Conservation (phyloP, 2,888 invertebrate species). For the Eulithis prunata region DNA sequence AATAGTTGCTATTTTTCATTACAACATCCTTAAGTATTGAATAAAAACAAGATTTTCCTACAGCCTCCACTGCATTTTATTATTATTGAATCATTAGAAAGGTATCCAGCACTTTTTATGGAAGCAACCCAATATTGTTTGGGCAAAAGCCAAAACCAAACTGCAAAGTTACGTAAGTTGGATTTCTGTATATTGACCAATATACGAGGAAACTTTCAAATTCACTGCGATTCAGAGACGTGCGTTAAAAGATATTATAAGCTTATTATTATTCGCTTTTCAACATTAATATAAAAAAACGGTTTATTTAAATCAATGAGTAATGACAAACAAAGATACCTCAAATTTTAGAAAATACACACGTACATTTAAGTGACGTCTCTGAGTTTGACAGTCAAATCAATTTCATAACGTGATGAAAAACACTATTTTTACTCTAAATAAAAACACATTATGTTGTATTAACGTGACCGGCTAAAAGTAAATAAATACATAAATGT, state of each 20-base stretch:
- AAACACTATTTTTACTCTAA: not conserved
- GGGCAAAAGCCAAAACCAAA: constrained; percentile 22
- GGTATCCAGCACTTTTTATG: constrained; percentile 8
- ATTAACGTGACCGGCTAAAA: constrained; percentile 1
- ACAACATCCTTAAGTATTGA: no score
- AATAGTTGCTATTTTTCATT: no score
- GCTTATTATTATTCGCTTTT: no score
- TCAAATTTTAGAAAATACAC: no score
- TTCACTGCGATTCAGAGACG: not conserved
- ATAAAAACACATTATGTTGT: not conserved
- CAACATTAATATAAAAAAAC: no score
- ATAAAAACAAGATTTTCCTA: not conserved
- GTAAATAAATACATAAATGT: constrained; percentile 2
- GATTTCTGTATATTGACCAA: constrained; percentile 4
- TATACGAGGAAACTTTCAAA: not conserved
- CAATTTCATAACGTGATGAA: no score
- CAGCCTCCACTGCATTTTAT: not conserved
- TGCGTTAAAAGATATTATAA: not conserved
- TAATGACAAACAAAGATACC: no score
- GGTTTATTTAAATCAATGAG: no score
- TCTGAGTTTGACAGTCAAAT: no score
- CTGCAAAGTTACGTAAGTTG: constrained; percentile 9
- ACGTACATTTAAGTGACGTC: no score
- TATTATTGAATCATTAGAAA: constrained; percentile 14
- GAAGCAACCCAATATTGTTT: constrained; percentile 18